Evolutionary conservation across 2,888 invertebrate genomes (phyloP), one percentile per base, ranked within the genome.

Genomic region (Ptychoptera contaminata): DNA sequence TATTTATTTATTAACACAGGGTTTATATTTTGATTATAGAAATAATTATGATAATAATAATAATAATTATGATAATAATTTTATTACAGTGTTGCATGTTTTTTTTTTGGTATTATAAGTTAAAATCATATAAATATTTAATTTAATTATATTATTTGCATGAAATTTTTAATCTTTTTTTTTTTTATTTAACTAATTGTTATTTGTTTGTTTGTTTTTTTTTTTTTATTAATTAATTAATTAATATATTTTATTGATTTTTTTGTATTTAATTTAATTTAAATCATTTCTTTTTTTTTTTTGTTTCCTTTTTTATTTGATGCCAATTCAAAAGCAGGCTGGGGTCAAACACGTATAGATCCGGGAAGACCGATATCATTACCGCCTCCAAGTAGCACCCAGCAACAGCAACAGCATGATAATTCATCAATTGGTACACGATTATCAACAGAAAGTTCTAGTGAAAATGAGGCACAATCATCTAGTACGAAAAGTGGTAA

Each of bases 381-480:
- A 30, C 49, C 46, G 32, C 45, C 34, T 2, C 23, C 23, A 23
- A 23, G 23, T 23, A 23, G 23, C 7, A 7, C 4, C 3, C 23
- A 23, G 3, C 23, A 23, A 7, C 23, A 23, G 37, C 8, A 52
- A 58, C 39, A 37, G 8, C 42, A 44, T 34, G 47, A 50, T 42
- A 59, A 61, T 42, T 58, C 61, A 12, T 56, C 64, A 10, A 58
- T 58, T 44, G 55, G 61, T 36, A 56, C 60, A 32, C 59, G 65
- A 14, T 58, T 57, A 49, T 56, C 56, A 8, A 63, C 66, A 23
- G 66, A 66, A 50, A 66, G 66, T 49, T 65, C 65, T 40, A 66
- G 66, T 53, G 66, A 66, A 52, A 65, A 65, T 50, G 66, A 66
- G 52, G 65, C 66, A 34, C 65, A 65, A 53, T 65, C 65, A 15